Percentiles rank a stretch among this genome's conserved stretches.
phyloP scores from a whole-genome alignment of 2,113 vertebrate genomes.

The Atrichornis clamosus region DNA sequence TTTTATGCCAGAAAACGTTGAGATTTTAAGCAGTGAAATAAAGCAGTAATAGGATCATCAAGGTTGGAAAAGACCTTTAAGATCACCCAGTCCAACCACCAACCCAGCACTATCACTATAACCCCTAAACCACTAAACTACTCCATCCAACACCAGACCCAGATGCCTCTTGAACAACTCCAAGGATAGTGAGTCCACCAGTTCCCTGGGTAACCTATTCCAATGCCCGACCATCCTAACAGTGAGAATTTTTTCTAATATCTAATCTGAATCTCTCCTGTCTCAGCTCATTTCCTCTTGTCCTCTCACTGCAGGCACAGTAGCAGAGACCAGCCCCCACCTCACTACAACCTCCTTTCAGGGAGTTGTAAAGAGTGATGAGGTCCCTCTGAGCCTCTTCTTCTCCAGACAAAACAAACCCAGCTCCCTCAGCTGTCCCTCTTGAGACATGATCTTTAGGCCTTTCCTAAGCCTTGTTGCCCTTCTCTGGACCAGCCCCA shows the following conservation, averaged over 20 bases:
- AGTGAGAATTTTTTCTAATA: no score
- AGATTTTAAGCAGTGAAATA: not conserved
- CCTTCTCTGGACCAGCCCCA: not conserved
- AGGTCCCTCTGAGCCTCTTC: not conserved
- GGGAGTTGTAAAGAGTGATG: not conserved
- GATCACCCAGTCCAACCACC: not conserved
- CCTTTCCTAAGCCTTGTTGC: not conserved
- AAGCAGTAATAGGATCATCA: not conserved
- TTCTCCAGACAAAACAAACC: not conserved
- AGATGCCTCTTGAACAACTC: not conserved
- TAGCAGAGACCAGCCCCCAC: not conserved
- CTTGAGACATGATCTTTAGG: no score
- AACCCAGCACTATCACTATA: not conserved
- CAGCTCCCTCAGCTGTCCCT: not conserved
- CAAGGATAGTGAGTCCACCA: not conserved
- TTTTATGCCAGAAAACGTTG: not conserved
- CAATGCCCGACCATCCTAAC: not conserved
- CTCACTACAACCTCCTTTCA: not conserved
- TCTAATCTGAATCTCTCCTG: not conserved
- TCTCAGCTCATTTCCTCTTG: not conserved
- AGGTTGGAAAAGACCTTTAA: not conserved
- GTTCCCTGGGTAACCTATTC: not conserved
- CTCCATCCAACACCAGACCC: not conserved
- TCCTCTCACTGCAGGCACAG: not conserved
- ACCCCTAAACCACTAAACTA: no score